Evolutionary conservation across 2,888 invertebrate genomes (phyloP), one percentile per base, ranked within the genome.

Genomic region (Cryptocephalus moraei): DNA sequence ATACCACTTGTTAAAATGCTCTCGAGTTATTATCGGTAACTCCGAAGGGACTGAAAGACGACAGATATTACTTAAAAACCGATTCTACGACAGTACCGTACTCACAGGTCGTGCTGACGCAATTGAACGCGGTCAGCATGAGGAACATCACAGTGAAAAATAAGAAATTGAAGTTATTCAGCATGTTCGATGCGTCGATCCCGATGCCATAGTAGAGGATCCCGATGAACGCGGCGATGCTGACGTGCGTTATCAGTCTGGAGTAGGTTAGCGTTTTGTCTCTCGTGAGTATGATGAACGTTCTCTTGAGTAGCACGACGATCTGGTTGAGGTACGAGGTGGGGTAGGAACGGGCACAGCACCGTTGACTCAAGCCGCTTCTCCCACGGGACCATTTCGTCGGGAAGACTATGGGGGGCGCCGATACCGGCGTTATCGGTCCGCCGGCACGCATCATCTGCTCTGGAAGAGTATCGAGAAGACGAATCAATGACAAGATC

Each of bases 131-230:
- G 8, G 91, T 92, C 68, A 91, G 91, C 87, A 94, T 92, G 45
- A 94, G 77, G 70, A 95, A 96, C 81, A 96, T 86, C 44, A 92
- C 80, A 51, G 86, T 85, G 73, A 92, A 95, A 74, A 91, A 94
- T 32, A 93, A 75, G 64, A 87, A 88, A 64, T 89, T 90, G 63
- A 86, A 88, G 67, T 91, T 96, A 67, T 91, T 86, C 54, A 85
- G 75, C 12, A 86, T 82, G 66, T 89, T 81, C 45, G 79, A 78
- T 0, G 91, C 93, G 60, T 93, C 87, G 52, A 81, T 78, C n/a
- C 95, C 95, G 58, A 91, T 87, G 60, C 85, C 81, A 65, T 79
- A 86, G 71, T 89, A 95, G 22, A 95, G 73, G 10, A 78, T 71
- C 1, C 94, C 94, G 51, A 93, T 84, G 50, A 91, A 74, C 6